A percentile compares a stretch with the other conserved stretches of the same genome.
phyloP scores from a whole-genome alignment of 2,113 vertebrate species.

The Galbula dea region DNA sequence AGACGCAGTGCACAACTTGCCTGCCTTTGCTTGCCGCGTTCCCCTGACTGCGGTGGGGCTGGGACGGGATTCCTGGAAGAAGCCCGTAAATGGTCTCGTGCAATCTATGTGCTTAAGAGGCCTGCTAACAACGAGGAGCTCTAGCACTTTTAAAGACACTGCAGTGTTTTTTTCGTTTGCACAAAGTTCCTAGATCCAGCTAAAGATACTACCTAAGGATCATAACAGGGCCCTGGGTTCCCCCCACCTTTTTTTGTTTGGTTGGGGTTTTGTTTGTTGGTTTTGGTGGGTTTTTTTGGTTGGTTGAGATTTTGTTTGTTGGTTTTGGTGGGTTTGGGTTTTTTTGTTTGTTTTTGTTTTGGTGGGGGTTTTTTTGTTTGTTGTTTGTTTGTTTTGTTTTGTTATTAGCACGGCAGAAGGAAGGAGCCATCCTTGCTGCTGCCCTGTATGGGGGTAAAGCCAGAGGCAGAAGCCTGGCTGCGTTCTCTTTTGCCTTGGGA shows the following conservation, averaged over 20 bases:
- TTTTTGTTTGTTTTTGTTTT: no score
- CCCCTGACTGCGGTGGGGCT: neutral
- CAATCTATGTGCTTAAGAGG: neutral
- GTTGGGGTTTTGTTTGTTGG: no score
- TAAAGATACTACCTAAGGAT: neutral
- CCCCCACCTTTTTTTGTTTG: no score
- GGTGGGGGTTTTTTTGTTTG: no score
- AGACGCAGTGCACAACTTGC: rapidly evolving
- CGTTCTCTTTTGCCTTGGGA: neutral
- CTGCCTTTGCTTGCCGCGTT: neutral
- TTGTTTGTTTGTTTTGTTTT: no score
- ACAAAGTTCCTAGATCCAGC: neutral
- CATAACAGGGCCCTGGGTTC: neutral
- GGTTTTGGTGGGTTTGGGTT: no score
- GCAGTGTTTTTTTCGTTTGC: neutral
- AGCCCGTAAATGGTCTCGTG: neutral
- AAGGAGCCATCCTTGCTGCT: neutral
- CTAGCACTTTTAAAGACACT: neutral
- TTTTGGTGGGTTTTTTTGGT: no score
- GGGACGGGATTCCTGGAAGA: neutral
- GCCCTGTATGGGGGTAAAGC: neutral
- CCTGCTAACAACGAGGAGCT: neutral
- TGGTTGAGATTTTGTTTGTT: no score
- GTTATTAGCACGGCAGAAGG: neutral
- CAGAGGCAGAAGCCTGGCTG: neutral